Evolutionary conservation across 2,888 invertebrate species (phyloP), one percentile per base, ranked within the genome.

Genomic region (Platycheirus rosarum): DNA sequence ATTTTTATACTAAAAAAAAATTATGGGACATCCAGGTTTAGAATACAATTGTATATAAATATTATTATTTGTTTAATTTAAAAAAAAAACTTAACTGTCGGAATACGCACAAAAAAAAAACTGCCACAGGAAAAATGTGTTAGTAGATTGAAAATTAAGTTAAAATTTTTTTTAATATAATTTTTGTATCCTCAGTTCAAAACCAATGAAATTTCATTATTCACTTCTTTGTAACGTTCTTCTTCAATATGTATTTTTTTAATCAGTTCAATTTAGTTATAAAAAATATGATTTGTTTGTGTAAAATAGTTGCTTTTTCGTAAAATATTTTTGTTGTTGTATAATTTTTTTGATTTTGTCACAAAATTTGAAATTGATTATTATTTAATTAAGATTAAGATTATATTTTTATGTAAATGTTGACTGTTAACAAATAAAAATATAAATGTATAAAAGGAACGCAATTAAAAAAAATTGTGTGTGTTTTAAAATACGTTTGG

Each of bases 21-120:
- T 26, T 42, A 75, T 69, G 70, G 80, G 80, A 80, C 51, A 80
- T 80, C 80, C 80, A 80, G 80, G 70, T 76, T 14, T 71, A 80
- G 70, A 65, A 76, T 80, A 66, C 70, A 53, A 32, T 49, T 76
- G 62, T 76, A 76, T 46, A 80, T 57, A 78, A 18, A 46, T 63
- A 55, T 55, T 29, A 26, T 51, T n/a, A 16, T 42, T 18, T 32
- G 8, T 32, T 46, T n/a, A 32, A 62, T 20, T n/a, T 9, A 51
- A 16, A 48, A 60, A 40, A 13, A 49, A n/a, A 53, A 35, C 26
- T 23, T 2, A 55, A 40, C 11, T 5, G 23, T 49, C 20, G 40
- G 65, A 65, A 70, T 32, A 16, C 70, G 65, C 70, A 80, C 70
- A 70, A 66, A 46, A 71, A 76, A 70, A 66, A 46, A 71, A 76